Evolutionary conservation across 2,797 vertebrate species (phyloP).

Genomic region (Etheostoma nigrum): DNA sequence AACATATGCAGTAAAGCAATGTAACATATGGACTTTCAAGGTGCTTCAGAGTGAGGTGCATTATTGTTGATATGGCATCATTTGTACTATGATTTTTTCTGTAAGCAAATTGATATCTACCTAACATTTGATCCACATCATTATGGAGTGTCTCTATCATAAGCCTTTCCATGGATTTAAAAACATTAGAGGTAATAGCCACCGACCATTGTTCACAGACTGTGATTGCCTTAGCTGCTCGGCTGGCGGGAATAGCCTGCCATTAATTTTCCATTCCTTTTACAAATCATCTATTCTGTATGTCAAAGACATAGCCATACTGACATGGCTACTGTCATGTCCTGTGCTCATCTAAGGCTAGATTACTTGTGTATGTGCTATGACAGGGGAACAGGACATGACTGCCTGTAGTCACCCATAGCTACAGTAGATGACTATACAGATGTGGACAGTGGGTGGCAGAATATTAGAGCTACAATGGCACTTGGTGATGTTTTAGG

Average conservation of each 20-base stretch:
- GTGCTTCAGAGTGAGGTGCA: no score
- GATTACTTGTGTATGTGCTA: background rate
- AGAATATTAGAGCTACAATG: background rate
- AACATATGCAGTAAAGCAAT: no score
- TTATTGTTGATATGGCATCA: no score
- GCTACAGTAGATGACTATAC: background rate
- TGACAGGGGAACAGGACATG: background rate
- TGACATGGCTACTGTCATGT: conserved; percentile 3
- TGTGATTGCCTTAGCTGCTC: no score
- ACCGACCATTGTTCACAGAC: no score
- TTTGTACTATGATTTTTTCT: no score
- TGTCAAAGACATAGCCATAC: conserved; percentile 13
- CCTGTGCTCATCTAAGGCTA: conserved; percentile 3
- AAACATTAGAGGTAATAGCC: no score
- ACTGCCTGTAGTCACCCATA: background rate
- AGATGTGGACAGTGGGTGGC: background rate
- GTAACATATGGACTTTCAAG: no score
- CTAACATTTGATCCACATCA: no score
- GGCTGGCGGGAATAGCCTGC: background rate
- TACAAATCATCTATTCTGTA: conserved; percentile 26
- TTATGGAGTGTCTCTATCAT: no score
- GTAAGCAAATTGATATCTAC: no score
- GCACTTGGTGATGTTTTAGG: background rate
- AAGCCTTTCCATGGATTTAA: no score
- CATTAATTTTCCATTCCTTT: conserved; percentile 21